These are phyloP conservation scores for Pseudochirops cupreus DNA, from an alignment of 2,797 vertebrate species.

Conservation along the genomic window DNA sequence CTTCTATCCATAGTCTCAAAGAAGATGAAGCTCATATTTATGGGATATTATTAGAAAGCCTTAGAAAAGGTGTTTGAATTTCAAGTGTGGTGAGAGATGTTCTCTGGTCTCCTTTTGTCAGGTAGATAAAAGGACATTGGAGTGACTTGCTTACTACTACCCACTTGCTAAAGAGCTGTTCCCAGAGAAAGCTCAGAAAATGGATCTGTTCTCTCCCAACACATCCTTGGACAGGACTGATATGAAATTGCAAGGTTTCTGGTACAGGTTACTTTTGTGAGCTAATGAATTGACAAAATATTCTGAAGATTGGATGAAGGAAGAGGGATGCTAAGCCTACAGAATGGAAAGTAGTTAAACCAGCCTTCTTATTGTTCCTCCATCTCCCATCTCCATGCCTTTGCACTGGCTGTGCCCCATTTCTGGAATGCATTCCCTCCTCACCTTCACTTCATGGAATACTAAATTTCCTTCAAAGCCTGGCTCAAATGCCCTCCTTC, in stretches of 20 bases:
- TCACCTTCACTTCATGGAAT: not conserved
- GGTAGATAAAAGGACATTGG: no score
- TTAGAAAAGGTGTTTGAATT: not conserved
- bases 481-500: not conserved
- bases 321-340: not conserved
- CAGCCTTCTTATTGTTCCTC: not conserved
- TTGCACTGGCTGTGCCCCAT: not conserved
- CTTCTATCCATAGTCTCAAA: not conserved
- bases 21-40: not conserved
- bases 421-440: not conserved
- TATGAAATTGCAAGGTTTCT: not conserved
- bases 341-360: not conserved
- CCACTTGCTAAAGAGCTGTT: not conserved
- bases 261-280: not conserved
- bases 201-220: not conserved
- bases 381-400: not conserved
- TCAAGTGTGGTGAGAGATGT: not conserved
- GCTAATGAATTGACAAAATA: not conserved
- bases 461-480: not conserved
- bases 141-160: no score
- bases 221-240: not conserved
- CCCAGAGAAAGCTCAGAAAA: not conserved
- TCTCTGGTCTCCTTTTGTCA: no score
- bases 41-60: not conserved
- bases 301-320: not conserved